These are phyloP conservation scores for Palythoa grandiflora DNA, from an alignment of 92 coral and sea anemone genomes.

Conservation along the genomic window DNA sequence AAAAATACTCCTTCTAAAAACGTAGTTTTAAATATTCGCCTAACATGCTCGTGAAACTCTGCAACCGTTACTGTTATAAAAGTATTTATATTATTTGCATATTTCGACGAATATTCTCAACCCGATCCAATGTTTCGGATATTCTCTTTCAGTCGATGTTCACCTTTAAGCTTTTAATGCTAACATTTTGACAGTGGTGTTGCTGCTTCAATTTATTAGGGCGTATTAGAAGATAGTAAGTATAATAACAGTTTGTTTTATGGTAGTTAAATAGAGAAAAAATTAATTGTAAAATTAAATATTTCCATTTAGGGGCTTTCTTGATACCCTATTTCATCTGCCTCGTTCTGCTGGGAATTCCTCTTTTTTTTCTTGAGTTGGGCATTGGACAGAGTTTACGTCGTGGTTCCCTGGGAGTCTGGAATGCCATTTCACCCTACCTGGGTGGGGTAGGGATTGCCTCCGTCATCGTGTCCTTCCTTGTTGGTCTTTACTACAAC, in stretches of 20 bases:
- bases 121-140: too few relatives aligned
- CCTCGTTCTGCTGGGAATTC: constrained; percentile 83
- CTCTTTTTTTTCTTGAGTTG: constrained; percentile 90
- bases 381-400: constrained; percentile 96
- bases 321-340: constrained; percentile 89
- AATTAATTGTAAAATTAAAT: not conserved
- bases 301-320: constrained; percentile 78
- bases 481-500: constrained; percentile 86
- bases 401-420: constrained; percentile 88
- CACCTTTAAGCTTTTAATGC: too few relatives aligned
- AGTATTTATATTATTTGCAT: too few relatives aligned
- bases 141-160: too few relatives aligned
- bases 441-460: constrained; percentile 95
- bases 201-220: too few relatives aligned
- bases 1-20: too few relatives aligned
- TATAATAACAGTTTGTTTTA: not conserved
- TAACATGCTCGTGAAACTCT: too few relatives aligned
- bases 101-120: too few relatives aligned
- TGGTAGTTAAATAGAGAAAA: not conserved
- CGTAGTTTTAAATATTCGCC: too few relatives aligned
- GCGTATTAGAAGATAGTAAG: too few relatives aligned
- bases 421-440: constrained; percentile 93
- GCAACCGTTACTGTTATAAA: too few relatives aligned
- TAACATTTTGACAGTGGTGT: too few relatives aligned
- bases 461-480: constrained; percentile 76